Conservation (phyloP, 1,140 invertebrate species). For the Drosophila auraria region DNA sequence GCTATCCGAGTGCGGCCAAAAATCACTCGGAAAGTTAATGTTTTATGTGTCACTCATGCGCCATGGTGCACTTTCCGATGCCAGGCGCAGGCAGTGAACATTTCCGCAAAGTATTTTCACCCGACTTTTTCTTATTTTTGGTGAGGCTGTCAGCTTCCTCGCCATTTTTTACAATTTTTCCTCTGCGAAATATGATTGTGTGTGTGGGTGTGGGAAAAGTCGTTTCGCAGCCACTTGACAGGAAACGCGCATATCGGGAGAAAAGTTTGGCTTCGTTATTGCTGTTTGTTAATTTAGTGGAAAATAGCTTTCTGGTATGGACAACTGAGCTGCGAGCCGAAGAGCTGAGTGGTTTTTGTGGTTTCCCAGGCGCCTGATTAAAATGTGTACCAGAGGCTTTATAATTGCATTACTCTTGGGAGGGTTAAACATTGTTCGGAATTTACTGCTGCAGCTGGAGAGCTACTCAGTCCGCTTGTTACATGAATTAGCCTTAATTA, state of each 20-base stretch:
- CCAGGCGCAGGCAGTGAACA: constrained; percentile 27
- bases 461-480: constrained; percentile 9
- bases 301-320: constrained; percentile 62
- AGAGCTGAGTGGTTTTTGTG: constrained; percentile 24
- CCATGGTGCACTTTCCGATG: constrained; percentile 66
- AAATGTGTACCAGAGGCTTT: constrained; percentile 11
- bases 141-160: constrained; percentile 13
- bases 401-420: constrained; percentile 21
- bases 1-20: constrained; percentile 29
- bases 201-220: constrained; percentile 34
- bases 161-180: constrained; percentile 58
- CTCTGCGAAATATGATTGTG: constrained; percentile 4
- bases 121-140: constrained; percentile 11
- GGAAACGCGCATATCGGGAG: constrained; percentile 62
- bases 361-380: constrained; percentile 17
- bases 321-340: constrained; percentile 12
- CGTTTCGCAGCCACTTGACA: constrained; percentile 52
- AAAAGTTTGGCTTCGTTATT: constrained; percentile 35
- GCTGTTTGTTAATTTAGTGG: constrained; percentile 72
- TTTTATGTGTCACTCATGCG: constrained; percentile 76
- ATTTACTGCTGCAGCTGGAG: background rate
- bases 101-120: constrained; percentile 32
- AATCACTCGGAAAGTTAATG: constrained; percentile 67
- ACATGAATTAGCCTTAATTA: constrained; percentile 35
- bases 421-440: background rate